Evolutionary conservation across 2,113 vertebrate species (phyloP), one percentile per base, ranked within the genome.

Genomic region (Pardalotus punctatus): DNA sequence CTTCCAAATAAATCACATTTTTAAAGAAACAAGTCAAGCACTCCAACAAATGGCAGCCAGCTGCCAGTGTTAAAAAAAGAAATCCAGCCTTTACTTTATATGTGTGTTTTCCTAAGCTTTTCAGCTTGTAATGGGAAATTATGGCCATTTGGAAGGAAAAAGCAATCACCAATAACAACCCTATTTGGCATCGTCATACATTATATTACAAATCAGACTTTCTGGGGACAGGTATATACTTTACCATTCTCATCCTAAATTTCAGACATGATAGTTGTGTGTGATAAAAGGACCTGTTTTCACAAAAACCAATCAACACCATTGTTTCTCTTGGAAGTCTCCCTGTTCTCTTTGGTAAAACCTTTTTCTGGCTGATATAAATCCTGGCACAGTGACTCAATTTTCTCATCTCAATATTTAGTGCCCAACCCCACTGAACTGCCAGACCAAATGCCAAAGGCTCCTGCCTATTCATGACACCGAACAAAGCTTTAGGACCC

Each of bases 1-100:
- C 88, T 81, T 82, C 72, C 71, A 87, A 90, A 96, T 84, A 92
- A 93, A 96, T 96, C 89, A 90, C 70, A 81, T 84, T 96, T 95
- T 96, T 70, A 87, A 96, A 96, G 94, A 94, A 96, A 81, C 35
- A 91, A 90, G 85, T 78, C 87, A 90, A 93, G 76, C 72, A 83
- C 88, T 88, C 65, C 69, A 71, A 94, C 40, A 91, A 95, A 96
- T 53, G 78, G 91, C 72, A 94, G 47, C 70, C 61, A 90, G 76
- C 71, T 93, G 77, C 71, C 72, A 38, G 17, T 43, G 57, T 77
- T 88, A 82, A 85, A 95, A 86, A 90, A 74, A 91, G 74, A 94
- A 91, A 81, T 29, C 48, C 64, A 88, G 70, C 11, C 45, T 71
- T 86, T 64, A 77, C 28, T 88, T 82, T 36, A 36, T 58, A 53